Evolutionary conservation across 2,888 invertebrate genomes (phyloP), one percentile per base, ranked within the genome.

Genomic region (Eupithecia insigniata): DNA sequence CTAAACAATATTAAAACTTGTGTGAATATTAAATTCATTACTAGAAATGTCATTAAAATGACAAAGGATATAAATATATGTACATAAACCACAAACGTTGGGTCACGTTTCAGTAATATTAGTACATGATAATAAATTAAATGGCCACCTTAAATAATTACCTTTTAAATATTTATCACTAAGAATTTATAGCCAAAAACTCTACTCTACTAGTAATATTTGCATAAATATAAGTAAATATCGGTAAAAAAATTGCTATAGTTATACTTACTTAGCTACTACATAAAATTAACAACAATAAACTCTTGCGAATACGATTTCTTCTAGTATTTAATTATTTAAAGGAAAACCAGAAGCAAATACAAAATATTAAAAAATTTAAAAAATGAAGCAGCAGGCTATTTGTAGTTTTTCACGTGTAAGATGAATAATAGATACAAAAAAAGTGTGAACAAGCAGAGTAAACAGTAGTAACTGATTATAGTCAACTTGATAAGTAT

Each of bases 101-200:
- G n/a, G 75, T 80, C 81, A 84, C 78, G 79, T 72, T 81, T 73
- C 4, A 22, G 62, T 36, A 66, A 46, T 61, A n/a, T n/a, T n/a
- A n/a, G n/a, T 65, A 74, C 64, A 60, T 73, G 77, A 73, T 83
- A 77, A 82, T 81, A 83, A 74, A n/a, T 75, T 69, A 78, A 76
- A 80, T 73, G 81, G 80, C 77, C 81, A 82, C 75, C 75, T 77
- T 74, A 74, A 76, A 74, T 75, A 72, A 69, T 78, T 72, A 75
- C 73, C 73, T 77, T 79, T 81, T 78, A 77, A 73, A 69, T 51
- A 32, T 26, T 76, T 75, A 77, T 74, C 66, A 18, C 32, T 61
- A 16, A 7, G n/a, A 51, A n/a, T 10, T 7, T 10, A 22, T 22
- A 22, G 22, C 2, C 0, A 22, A 51, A 51, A 22, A 22, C 51